phyloP scores from a whole-genome alignment of 1,140 invertebrate species.

The Plectrocnemia conspersa region DNA sequence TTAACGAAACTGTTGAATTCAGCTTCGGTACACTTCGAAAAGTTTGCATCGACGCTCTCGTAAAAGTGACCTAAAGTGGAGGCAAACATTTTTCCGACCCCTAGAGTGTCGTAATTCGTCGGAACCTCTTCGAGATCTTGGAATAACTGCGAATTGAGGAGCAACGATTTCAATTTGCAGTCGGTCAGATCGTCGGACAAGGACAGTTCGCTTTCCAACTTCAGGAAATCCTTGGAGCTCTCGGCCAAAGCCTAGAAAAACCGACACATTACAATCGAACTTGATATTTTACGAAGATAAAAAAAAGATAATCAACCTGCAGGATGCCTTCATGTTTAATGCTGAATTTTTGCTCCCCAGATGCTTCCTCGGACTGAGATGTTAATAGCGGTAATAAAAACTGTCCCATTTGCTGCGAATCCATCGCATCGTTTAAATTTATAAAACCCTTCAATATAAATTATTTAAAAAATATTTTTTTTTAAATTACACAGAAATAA shows the following conservation, averaged over 20 bases:
- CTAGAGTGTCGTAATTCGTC: too few species aligned
- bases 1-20: too few species aligned
- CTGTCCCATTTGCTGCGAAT: slow-evolving; percentile 14
- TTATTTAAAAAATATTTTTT: neutral
- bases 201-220: neutral
- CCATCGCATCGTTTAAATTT: slow-evolving; percentile 7
- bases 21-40: too few species aligned
- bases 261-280: neutral
- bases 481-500: neutral
- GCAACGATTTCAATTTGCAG: too few species aligned
- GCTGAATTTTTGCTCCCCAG: neutral
- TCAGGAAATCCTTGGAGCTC: neutral
- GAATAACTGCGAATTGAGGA: too few species aligned
- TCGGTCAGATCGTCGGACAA: too few species aligned
- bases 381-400: slow-evolving; percentile 17
- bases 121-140: too few species aligned
- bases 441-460: slow-evolving; percentile 7
- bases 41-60: too few species aligned
- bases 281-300: too few species aligned
- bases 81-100: too few species aligned
- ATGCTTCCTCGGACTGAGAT: slow-evolving; percentile 12
- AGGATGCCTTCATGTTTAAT: slow-evolving; percentile 15
- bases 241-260: neutral
- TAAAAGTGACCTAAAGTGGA: too few species aligned
- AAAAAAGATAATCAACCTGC: neutral